Evolutionary conservation across 2,113 vertebrate species (phyloP).

Genomic region (Cyprinodon variegatus): DNA sequence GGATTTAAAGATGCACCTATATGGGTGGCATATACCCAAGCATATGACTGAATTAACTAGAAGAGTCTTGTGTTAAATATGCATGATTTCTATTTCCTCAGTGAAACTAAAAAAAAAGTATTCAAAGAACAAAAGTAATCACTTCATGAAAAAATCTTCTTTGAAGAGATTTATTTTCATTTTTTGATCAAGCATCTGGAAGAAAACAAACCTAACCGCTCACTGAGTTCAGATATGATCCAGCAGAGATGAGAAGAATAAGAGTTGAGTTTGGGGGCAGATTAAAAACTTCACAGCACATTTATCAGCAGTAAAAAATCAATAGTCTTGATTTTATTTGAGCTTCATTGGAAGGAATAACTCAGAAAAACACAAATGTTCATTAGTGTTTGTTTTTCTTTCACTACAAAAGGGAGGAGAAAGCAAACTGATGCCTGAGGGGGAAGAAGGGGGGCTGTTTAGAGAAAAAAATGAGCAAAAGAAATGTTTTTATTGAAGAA

Average conservation of each 20-base stretch:
- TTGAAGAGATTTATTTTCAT: slow-evolving; percentile 15
- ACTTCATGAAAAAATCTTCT: slow-evolving; percentile 24
- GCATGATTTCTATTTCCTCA: neutral
- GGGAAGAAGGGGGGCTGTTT: slow-evolving; percentile 25
- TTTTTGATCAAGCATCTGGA: slow-evolving; percentile 27
- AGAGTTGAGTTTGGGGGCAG: slow-evolving; percentile 41
- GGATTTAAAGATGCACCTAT: neutral
- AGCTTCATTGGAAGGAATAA: slow-evolving; percentile 64
- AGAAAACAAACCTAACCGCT: slow-evolving; percentile 58
- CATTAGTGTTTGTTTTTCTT: slow-evolving; percentile 57
- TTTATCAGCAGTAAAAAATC: slow-evolving; percentile 72
- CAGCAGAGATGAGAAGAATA: slow-evolving; percentile 35
- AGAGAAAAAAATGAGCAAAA: slow-evolving; percentile 47
- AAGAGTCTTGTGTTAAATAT: slow-evolving; percentile 4
- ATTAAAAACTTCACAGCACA: slow-evolving; percentile 63
- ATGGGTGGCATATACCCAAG: neutral
- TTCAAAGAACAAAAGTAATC: slow-evolving; percentile 8
- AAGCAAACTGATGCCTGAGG: slow-evolving; percentile 47
- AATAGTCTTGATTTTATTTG: slow-evolving; percentile 74
- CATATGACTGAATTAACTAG: neutral
- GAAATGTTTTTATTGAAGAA: slow-evolving; percentile 40
- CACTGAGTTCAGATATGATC: slow-evolving; percentile 3
- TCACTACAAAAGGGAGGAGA: slow-evolving; percentile 38
- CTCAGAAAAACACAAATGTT: slow-evolving; percentile 58
- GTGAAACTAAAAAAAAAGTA: slow-evolving; percentile 25